Base-by-base conservation (phyloP, 2,113 vertebrate genomes). In the Oncorhynchus keta region DNA sequence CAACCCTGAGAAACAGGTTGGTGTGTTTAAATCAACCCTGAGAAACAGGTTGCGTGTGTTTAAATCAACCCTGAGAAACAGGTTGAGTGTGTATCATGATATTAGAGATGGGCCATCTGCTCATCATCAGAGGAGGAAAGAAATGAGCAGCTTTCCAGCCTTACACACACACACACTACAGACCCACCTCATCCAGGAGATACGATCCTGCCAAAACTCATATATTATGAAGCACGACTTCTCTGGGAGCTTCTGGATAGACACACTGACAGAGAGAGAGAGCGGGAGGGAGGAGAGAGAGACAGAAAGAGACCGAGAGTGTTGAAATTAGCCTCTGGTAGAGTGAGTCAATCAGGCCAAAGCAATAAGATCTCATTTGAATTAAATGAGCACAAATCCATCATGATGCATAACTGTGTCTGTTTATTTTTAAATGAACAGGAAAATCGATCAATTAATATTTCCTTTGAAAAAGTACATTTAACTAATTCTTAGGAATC, bases 141-240 rank as follows among this genome's bases (percentile, higher is more conserved):
- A 79, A 66, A 55, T 74, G 20, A 26, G 51, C 67, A 32, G 32
- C 12, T 35, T 68, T 68, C 66, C 74, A 74, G 57, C 39, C 24
- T n/a, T 28, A 28, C 61, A 78, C 65, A 51, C 72, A 75, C 77
- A 55, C 71, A 74, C 68, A 69, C 76, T 55, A 30, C 59, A 68
- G 2, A 90, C 76, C 75, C 87, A 98, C 97, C 96, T 97, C 91
- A 95, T 97, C 97, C 97, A 99, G n/a, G 97, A 95, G 80, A 95
- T 87, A 73, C 95, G 95, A 6, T 97, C 95, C 90, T 93, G 94
- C 97, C 97, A 99, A 91, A 98, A 97, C 90, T 99, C 96, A 28
- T 96, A 97, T 4, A 99, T 93, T 88, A 95, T 95, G 90, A 96
- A 97, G 91, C 94, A 95, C 80, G 91, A 90, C 79, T 94, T 94